Percentiles rank a stretch among this genome's conserved stretches.
These are phyloP conservation scores for Phortica variegata DNA, from an alignment of 1,140 invertebrate species.

Conservation along the genomic window DNA sequence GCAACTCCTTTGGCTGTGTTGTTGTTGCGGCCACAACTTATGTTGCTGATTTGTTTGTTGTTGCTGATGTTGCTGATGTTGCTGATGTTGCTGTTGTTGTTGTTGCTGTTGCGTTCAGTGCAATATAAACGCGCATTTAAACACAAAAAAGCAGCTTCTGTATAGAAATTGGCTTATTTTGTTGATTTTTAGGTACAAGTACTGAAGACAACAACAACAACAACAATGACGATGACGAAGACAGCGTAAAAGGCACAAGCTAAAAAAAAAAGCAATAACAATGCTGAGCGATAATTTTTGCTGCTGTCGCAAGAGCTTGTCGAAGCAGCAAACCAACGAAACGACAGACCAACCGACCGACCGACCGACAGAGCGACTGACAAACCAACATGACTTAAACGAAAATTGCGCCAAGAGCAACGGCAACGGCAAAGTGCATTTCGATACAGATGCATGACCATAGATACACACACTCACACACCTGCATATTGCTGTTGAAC, in stretches of 20 bases:
- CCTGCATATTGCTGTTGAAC: too few relatives aligned
- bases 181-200: conserved; percentile 42
- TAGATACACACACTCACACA: conserved; percentile 6
- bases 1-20: too few relatives aligned
- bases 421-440: neutral
- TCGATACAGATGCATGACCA: conserved; percentile 1
- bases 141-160: conserved; percentile 48
- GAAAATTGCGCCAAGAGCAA: conserved; percentile 18
- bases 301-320: conserved; percentile 26
- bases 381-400: too few relatives aligned
- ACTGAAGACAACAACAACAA: too few relatives aligned
- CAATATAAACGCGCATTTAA: conserved; percentile 53
- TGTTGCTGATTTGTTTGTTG: conserved; percentile 6
- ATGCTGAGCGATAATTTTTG: conserved; percentile 6
- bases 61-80: conserved; percentile 1
- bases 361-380: too few relatives aligned
- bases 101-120: conserved; percentile 10
- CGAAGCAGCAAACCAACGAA: conserved; percentile 41
- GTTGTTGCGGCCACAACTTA: too few relatives aligned
- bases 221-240: too few relatives aligned
- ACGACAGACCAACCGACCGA: too few relatives aligned
- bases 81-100: conserved; percentile 3
- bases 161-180: conserved; percentile 50
- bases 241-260: conserved; percentile 1
- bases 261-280: conserved; percentile 4